These are phyloP conservation scores for Drosophila neocordata DNA, from an alignment of 1,140 invertebrate species.

Conservation along the genomic window DNA sequence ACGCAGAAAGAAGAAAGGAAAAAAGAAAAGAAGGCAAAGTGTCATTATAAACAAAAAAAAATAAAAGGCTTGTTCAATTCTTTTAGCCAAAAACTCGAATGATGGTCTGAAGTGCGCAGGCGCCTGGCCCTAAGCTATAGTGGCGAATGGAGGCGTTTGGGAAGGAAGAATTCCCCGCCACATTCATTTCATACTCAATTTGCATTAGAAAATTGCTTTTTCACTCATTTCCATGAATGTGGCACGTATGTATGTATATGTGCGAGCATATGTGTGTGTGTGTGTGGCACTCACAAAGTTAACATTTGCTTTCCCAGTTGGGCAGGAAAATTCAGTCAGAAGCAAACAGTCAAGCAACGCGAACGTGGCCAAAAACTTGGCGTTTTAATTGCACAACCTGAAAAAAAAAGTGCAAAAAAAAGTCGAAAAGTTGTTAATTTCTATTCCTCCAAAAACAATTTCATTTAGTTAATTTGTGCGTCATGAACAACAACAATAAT, in stretches of 20 bases:
- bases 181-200: conserved; percentile 40
- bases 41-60: conserved; percentile 22
- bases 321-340: conserved; percentile 63
- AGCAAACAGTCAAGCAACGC: conserved; percentile 51
- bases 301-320: conserved; percentile 56
- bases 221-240: conserved; percentile 14
- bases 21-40: conserved; percentile 16
- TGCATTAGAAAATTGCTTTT: conserved; percentile 41
- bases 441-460: conserved; percentile 5
- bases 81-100: conserved; percentile 8
- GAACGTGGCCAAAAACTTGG: conserved; percentile 55
- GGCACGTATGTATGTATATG: not conserved
- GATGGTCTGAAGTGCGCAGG: conserved; percentile 46
- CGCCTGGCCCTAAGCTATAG: conserved; percentile 15
- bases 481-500: conserved; percentile 60
- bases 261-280: conserved; percentile 27
- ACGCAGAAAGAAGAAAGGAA: conserved; percentile 34
- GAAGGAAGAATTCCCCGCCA: conserved; percentile 3
- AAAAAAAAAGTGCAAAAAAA: conserved; percentile 5
- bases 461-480: conserved; percentile 38
- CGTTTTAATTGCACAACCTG: conserved; percentile 47
- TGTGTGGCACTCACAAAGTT: conserved; percentile 47
- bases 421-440: conserved; percentile 11
- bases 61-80: conserved; percentile 36
- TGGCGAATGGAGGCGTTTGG: not conserved